Base-by-base conservation (phyloP, 2,888 invertebrate species). In the Melieria picta region DNA sequence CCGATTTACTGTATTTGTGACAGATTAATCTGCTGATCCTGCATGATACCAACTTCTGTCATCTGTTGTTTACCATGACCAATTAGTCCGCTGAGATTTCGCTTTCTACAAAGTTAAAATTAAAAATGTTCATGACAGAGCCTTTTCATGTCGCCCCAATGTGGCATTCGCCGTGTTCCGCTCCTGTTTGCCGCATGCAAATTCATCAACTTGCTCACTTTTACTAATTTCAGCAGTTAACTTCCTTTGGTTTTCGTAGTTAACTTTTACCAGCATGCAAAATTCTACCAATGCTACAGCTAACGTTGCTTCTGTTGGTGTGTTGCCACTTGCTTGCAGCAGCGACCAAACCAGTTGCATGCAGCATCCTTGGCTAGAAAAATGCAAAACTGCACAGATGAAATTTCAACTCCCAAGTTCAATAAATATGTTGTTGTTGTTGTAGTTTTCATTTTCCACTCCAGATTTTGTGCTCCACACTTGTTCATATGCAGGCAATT, bases 211-310 rank as follows among this genome's bases (percentile, higher is more conserved):
- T 83, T 82, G 77, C 73, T 79, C 82, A 83, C 79, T 84, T 83
- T 84, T 82, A 81, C 83, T 83, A 83, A 83, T 84, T 84, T 82
- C 79, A 80, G 80, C 80, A 80, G 82, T 84, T 82, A 83, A 84
- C 84, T 84, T 84, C 84, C 84, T 83, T 83, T 82, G 83, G 84
- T 83, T 83, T 84, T 82, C 78, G 78, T 79, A 83, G 83, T 84
- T 83, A 84, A 83, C 82, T 83, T 83, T 82, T 78, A 77, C 80
- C 79, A 82, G 79, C 81, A 82, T 80, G 80, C 63, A 65, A 65
- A n/a, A 70, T 69, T 57, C 67, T 65, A 67, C 63, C 70, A 65
- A 65, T 72, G 69, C 52, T 56, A 66, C 61, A 52, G 61, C n/a
- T 48, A 46, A 46, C 30, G 30, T 2, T 30, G 30, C 30, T 30